These are phyloP conservation scores for Drosophila flavopinicola DNA, from an alignment of 2,888 invertebrate species.

Conservation along the genomic window DNA sequence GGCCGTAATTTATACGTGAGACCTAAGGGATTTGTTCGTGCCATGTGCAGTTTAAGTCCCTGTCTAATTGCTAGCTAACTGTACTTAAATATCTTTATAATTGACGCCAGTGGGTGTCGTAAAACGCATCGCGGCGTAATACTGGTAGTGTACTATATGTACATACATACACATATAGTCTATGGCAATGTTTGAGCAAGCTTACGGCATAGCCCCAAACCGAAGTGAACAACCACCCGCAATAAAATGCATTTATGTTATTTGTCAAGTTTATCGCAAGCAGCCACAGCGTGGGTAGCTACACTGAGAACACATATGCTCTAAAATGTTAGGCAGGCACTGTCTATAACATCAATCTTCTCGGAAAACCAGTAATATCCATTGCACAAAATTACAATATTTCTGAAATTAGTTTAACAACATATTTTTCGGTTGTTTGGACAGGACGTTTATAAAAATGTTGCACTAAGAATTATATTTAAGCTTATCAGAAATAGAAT, in stretches of 20 bases:
- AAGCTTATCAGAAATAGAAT: too few relatives aligned
- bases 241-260: slow-evolving; percentile 80
- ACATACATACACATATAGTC: slow-evolving; percentile 11
- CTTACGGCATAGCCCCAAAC: slow-evolving; percentile 25
- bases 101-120: slow-evolving; percentile 76
- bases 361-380: too few relatives aligned
- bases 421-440: too few relatives aligned
- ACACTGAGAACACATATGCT: too few relatives aligned
- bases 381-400: too few relatives aligned
- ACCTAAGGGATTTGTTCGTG: slow-evolving; percentile 49
- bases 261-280: slow-evolving; percentile 75
- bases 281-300: slow-evolving; percentile 16
- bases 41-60: slow-evolving; percentile 42
- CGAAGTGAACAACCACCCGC: slow-evolving; percentile 67
- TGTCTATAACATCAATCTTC: too few relatives aligned
- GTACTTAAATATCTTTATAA: slow-evolving; percentile 81
- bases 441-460: too few relatives aligned
- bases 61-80: slow-evolving; percentile 77
- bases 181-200: slow-evolving; percentile 52
- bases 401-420: too few relatives aligned
- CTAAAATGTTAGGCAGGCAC: too few relatives aligned
- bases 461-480: too few relatives aligned
- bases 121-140: slow-evolving; percentile 68
- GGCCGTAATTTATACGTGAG: slow-evolving; percentile 59
- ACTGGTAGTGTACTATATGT: slow-evolving; percentile 59